Percentiles rank a stretch among this genome's conserved stretches.
Evolutionary conservation across 1,140 invertebrate species (phyloP).

Genomic region (Caenorhabditis brenneri): DNA sequence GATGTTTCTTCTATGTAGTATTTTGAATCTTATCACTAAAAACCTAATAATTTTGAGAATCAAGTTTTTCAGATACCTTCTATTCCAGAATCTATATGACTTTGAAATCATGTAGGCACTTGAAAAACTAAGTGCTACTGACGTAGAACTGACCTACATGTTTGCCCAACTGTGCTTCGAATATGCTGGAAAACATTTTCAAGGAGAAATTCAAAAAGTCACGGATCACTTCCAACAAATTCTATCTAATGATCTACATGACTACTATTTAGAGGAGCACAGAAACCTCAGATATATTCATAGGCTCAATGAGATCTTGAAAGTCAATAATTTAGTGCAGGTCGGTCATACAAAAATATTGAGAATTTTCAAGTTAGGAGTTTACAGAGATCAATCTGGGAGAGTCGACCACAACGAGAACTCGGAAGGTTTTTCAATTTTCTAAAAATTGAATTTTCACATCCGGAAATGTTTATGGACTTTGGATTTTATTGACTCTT

Average conservation of each 20-base stretch:
- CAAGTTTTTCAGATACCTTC: background rate
- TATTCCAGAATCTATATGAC: background rate
- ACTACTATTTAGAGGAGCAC: background rate
- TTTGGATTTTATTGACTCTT: background rate
- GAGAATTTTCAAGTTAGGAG: too few relatives aligned
- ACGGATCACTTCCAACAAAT: background rate
- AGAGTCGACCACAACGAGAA: background rate
- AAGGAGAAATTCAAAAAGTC: background rate
- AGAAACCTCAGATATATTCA: background rate
- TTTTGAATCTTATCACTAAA: too few relatives aligned
- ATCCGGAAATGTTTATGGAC: background rate
- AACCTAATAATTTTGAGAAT: background rate
- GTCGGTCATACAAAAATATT: background rate
- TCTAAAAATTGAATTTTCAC: background rate
- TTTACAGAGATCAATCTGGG: conserved; percentile 6
- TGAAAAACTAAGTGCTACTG: background rate
- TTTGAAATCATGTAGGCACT: background rate
- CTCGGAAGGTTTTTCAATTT: background rate
- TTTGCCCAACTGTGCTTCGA: background rate
- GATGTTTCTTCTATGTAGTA: too few relatives aligned
- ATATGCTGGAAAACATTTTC: conserved; percentile 10
- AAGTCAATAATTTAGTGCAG: background rate
- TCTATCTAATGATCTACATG: background rate
- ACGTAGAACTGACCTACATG: background rate
- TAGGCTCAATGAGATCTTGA: background rate